These are phyloP conservation scores for Anser cygnoides DNA, from an alignment of 2,113 vertebrate genomes.

Conservation along the genomic window DNA sequence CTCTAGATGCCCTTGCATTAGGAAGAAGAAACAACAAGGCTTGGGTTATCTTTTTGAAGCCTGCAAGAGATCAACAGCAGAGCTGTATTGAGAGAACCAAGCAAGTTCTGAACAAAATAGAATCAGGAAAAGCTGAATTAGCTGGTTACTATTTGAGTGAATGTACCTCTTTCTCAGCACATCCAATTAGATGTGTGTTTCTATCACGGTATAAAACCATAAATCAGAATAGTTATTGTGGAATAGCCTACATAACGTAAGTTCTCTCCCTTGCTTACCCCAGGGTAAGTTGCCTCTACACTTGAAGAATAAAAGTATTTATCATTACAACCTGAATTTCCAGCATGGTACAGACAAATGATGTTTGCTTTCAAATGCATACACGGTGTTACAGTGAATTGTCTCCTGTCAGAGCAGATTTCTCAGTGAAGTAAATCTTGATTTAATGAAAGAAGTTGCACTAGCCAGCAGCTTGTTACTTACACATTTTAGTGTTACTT, in stretches of 20 bases:
- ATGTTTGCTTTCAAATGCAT: conserved; percentile 1
- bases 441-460: neutral
- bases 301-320: neutral
- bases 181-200: neutral
- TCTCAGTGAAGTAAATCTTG: neutral
- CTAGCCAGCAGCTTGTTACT: neutral
- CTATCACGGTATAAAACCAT: neutral
- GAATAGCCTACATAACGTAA: neutral
- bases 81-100: neutral
- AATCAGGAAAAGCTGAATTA: neutral
- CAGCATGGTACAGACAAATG: neutral
- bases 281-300: neutral
- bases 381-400: neutral
- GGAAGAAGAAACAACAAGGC: neutral
- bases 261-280: neutral
- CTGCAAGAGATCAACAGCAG: neutral
- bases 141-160: neutral
- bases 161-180: neutral
- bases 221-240: neutral
- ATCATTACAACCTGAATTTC: neutral
- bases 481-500: neutral
- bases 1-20: fast-evolving
- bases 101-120: neutral
- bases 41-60: neutral
- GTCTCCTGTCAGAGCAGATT: neutral